Base-by-base conservation (phyloP, 2,797 vertebrate species). In the Platyrinchus mystaceus region DNA sequence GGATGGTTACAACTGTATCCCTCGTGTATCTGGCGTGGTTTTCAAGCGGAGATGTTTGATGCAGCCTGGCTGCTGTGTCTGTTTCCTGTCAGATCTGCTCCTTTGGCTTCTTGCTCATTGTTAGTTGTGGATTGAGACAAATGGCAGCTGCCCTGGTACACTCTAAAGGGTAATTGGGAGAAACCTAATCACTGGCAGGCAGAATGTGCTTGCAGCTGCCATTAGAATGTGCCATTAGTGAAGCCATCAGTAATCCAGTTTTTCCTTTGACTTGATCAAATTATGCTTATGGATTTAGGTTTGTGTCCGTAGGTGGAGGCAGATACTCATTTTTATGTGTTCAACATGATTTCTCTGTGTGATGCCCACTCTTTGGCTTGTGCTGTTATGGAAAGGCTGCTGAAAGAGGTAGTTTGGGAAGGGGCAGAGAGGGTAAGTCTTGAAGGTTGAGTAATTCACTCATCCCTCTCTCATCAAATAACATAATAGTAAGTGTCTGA, bases 121-220 rank as follows among this genome's bases (percentile, higher is more conserved):
- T 89, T 77, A 67, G 60, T 4, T 58, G 71, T 39, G 69, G 90
- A 90, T 95, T 70, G 53, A 93, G 77, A 95, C 75, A 94, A 95
- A 96, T 88, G 85, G 92, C 81, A 23, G 34, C 69, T 69, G 91
- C 73, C 63, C 39, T 39, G 70, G 46, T 69, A 19, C n/a, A 9
- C 47, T 79, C 47, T 0, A 9, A 68, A 90, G 85, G 89, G 64
- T 94, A 96, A 96, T 96, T 94, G 88, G 88, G 74, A 84, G 76
- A 95, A 96, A 94, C 87, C 94, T 89, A 90, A 96, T 94, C 91
- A 91, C 53, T 49, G 83, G 77, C 70, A 88, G 87, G 78, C 86
- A 70, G n/a, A 77, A 81, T 53, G 82, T 87, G 91, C 77, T 70
- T 92, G 60, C 75, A 82, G 90, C 95, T 91, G 95, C 87, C 80